A percentile compares a stretch with the other conserved stretches of the same genome.
phyloP scores from a whole-genome alignment of 2,113 vertebrate species.

The Spilogale gracilis region DNA sequence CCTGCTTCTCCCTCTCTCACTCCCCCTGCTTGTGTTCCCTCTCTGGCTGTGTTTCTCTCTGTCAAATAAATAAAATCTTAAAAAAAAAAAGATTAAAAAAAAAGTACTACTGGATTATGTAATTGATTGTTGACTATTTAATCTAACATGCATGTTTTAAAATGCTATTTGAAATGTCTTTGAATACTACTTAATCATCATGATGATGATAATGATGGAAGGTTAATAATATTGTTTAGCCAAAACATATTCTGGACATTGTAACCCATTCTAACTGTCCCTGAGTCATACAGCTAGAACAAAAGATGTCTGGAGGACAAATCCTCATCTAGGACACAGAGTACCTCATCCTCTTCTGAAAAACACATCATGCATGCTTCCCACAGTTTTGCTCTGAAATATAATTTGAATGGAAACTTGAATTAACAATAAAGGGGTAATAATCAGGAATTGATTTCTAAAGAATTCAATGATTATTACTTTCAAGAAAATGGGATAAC shows the following conservation, averaged over 20 bases:
- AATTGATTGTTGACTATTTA: background rate
- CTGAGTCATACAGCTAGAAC: background rate
- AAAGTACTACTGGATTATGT: background rate
- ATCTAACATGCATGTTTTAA: background rate
- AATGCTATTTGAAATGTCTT: background rate
- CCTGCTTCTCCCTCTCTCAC: no score
- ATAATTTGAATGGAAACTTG: background rate
- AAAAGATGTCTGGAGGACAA: background rate
- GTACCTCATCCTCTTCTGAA: background rate
- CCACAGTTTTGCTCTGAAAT: background rate
- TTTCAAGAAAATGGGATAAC: background rate
- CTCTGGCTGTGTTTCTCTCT: no score
- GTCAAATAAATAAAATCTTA: no score
- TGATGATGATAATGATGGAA: background rate
- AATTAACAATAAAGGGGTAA: constrained; percentile 15
- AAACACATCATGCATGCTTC: background rate
- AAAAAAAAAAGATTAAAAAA: background rate
- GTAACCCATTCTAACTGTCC: background rate
- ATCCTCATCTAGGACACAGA: background rate
- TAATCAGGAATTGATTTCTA: background rate
- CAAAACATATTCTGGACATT: background rate
- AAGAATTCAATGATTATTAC: background rate
- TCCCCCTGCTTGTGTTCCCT: no score
- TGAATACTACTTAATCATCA: background rate
- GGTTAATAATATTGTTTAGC: background rate